phyloP scores from a whole-genome alignment of 1,140 invertebrate species.

The Chymomyza costata region DNA sequence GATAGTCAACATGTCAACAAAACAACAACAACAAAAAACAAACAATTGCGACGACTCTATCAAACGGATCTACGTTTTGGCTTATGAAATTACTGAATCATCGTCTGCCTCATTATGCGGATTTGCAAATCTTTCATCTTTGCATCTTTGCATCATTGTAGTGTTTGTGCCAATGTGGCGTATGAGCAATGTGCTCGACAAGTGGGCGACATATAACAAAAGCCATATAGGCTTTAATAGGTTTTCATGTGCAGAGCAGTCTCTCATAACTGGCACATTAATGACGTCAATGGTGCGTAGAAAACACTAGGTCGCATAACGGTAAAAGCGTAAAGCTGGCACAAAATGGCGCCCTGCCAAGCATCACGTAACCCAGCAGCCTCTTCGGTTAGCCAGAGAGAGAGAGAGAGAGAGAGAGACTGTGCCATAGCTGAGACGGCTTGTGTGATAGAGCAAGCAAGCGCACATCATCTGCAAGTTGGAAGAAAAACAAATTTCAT shows the following conservation, averaged over 20 bases:
- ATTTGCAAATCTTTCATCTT: slow-evolving; percentile 7
- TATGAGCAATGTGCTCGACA: slow-evolving; percentile 58
- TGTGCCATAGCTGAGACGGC: too few species aligned
- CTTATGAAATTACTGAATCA: slow-evolving; percentile 62
- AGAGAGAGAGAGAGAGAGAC: slow-evolving; percentile 40
- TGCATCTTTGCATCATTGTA: background rate
- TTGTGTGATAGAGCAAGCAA: slow-evolving; percentile 26
- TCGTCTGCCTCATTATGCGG: slow-evolving; percentile 29
- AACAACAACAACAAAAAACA: too few species aligned
- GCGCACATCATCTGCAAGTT: slow-evolving; percentile 23
- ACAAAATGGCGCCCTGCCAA: slow-evolving; percentile 8
- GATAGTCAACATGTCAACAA: slow-evolving; percentile 32
- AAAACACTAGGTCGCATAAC: slow-evolving; percentile 30
- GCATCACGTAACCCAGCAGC: slow-evolving; percentile 53
- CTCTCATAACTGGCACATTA: too few species aligned
- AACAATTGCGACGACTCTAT: background rate
- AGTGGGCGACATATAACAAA: too few species aligned
- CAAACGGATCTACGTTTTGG: slow-evolving; percentile 51
- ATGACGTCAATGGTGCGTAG: slow-evolving; percentile 61
- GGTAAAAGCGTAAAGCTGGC: slow-evolving; percentile 50
- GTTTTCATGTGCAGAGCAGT: background rate
- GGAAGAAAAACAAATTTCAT: slow-evolving; percentile 56
- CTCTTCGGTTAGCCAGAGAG: too few species aligned
- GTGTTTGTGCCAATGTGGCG: slow-evolving; percentile 28
- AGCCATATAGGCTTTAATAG: slow-evolving; percentile 55